Evolutionary conservation across 1,140 invertebrate species (phyloP).

Genomic region (Caenorhabditis brenneri): DNA sequence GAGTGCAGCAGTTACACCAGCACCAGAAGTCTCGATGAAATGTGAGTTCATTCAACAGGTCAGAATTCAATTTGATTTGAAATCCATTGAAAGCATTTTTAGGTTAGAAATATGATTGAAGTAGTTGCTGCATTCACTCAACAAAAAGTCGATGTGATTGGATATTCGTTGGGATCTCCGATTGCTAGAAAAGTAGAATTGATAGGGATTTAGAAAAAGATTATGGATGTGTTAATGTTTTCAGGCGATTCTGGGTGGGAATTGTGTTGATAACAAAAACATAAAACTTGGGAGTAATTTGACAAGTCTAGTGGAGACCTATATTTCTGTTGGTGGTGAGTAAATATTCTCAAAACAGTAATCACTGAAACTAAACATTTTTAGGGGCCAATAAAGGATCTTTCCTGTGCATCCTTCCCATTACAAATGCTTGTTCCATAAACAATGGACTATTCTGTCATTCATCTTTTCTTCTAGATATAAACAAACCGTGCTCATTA

Average conservation of each 20-base stretch:
- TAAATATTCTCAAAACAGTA: too few species aligned
- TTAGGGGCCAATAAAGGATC: conserved; percentile 56
- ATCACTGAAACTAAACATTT: not conserved
- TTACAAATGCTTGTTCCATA: conserved; percentile 55
- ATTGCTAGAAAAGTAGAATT: conserved; percentile 67
- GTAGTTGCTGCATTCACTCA: conserved; percentile 65
- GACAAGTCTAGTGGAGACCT: conserved; percentile 56
- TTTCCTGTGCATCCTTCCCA: conserved; percentile 54
- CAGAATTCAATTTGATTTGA: not conserved
- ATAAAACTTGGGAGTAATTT: conserved; percentile 50
- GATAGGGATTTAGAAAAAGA: conserved; percentile 16
- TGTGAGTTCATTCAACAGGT: conserved; percentile 67
- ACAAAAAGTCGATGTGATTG: conserved; percentile 66
- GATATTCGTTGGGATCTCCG: conserved; percentile 70
- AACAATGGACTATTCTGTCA: conserved; percentile 51
- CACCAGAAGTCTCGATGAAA: conserved; percentile 70
- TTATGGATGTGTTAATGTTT: not conserved
- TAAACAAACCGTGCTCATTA: too few species aligned
- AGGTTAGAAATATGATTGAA: conserved; percentile 67
- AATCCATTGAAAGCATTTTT: not conserved
- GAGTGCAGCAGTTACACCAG: conserved; percentile 64
- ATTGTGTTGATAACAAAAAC: conserved; percentile 56
- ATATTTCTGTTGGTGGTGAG: conserved; percentile 47
- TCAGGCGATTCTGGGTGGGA: conserved; percentile 56
- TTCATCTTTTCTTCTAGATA: conserved; percentile 48